A percentile compares a stretch with the other conserved stretches of the same genome.
Conservation (phyloP, 2,888 invertebrate species). For the Iphiclides podalirius region DNA sequence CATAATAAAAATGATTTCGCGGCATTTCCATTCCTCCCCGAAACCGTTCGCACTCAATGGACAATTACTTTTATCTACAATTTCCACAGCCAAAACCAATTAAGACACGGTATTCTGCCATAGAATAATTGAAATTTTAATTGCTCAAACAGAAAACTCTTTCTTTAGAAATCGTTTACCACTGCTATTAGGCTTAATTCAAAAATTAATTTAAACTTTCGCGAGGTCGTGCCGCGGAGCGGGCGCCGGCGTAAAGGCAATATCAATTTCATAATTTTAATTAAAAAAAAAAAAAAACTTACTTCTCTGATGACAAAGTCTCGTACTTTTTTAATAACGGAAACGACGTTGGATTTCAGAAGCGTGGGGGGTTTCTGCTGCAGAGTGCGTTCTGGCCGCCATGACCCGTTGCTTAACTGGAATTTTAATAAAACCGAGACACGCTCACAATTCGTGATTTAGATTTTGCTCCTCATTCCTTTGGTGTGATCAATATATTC, state of each 20-base stretch:
- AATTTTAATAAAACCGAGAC: conserved; percentile 41
- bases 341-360: conserved; percentile 54
- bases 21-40: conserved; percentile 4
- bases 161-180: conserved; percentile 74
- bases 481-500: background rate
- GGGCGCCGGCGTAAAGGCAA: conserved; percentile 72
- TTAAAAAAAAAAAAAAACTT: conserved; percentile 77
- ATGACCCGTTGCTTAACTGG: conserved; percentile 39
- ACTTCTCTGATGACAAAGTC: conserved; percentile 77
- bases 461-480: background rate
- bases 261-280: conserved; percentile 81
- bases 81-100: conserved; percentile 59
- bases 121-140: conserved; percentile 71
- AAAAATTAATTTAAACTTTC: conserved; percentile 80
- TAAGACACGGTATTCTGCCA: conserved; percentile 59
- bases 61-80: conserved; percentile 34
- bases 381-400: conserved; percentile 27
- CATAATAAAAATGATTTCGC: conserved; percentile 35
- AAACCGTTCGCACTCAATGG: conserved; percentile 5
- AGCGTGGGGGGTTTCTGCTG: conserved; percentile 34
- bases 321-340: conserved; percentile 80
- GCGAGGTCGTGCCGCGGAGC: conserved; percentile 68
- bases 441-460: conserved; percentile 9
- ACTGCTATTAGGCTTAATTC: conserved; percentile 77
- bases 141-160: conserved; percentile 67